Evolutionary conservation across 2,113 vertebrate genomes (phyloP).

Genomic region (Oxyura jamaicensis): DNA sequence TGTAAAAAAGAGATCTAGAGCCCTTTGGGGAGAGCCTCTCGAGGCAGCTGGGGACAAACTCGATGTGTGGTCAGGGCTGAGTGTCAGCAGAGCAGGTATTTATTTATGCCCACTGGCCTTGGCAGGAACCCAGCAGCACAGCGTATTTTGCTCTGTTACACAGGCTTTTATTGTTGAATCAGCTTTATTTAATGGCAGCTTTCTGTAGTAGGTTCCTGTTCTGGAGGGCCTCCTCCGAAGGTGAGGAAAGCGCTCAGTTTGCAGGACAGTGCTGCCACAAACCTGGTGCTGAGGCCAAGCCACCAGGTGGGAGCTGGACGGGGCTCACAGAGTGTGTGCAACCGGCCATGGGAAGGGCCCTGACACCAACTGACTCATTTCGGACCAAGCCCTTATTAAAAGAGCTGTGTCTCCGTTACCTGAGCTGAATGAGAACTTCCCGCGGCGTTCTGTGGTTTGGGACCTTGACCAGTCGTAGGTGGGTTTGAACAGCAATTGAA

Average conservation of each 20-base stretch:
- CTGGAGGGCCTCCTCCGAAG: not conserved
- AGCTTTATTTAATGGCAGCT: conserved; percentile 42
- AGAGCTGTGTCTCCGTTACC: not conserved
- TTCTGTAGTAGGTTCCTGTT: conserved; percentile 38
- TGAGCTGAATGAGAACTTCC: not conserved
- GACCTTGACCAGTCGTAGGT: not conserved
- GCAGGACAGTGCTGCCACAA: not conserved
- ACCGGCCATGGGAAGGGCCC: not conserved
- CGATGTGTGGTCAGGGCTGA: conserved; percentile 37
- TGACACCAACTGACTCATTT: not conserved
- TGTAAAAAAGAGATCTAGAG: not conserved
- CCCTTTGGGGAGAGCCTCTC: not conserved
- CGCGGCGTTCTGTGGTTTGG: not conserved
- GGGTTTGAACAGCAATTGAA: not conserved
- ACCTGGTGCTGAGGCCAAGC: not conserved
- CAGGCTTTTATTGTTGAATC: conserved; percentile 46
- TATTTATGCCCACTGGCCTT: conserved; percentile 51
- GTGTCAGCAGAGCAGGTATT: conserved; percentile 44
- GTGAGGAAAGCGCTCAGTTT: conserved; percentile 2
- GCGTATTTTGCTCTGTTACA: conserved; percentile 31
- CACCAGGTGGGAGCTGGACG: not conserved
- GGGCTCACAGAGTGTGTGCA: not conserved
- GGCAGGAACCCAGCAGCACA: conserved; percentile 19
- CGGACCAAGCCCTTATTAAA: not conserved
- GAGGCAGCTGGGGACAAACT: conserved; percentile 7